Percentiles rank a stretch among this genome's conserved stretches.
phyloP scores from a whole-genome alignment of 2,113 vertebrate species.

The Syrrhaptes paradoxus region DNA sequence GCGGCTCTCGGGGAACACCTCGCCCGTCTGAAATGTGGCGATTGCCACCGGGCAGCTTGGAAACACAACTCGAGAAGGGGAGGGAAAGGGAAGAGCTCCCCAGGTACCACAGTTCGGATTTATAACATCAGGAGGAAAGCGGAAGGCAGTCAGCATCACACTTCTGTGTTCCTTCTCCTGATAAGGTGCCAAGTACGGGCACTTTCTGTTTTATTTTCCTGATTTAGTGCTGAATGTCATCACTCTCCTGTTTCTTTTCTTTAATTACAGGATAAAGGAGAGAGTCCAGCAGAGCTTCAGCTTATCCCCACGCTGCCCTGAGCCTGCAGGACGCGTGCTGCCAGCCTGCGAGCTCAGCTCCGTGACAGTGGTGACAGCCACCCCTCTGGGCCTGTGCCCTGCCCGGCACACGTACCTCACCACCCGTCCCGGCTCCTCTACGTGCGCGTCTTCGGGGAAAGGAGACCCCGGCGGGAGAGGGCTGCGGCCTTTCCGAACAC shows the following conservation, averaged over 20 bases:
- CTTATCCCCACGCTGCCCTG: neutral
- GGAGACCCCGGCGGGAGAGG: neutral
- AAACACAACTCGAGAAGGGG: neutral
- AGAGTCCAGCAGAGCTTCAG: accelerated
- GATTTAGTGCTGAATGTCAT: accelerated
- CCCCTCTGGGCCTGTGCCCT: neutral
- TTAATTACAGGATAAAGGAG: neutral
- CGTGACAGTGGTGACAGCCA: neutral
- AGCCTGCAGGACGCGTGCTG: neutral
- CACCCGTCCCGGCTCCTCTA: neutral
- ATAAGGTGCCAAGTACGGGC: accelerated
- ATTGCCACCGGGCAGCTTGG: neutral
- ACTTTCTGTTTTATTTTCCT: neutral
- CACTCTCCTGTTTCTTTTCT: neutral
- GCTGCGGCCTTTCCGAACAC: neutral
- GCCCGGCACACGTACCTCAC: neutral
- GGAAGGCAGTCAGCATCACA: accelerated
- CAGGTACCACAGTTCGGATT: accelerated
- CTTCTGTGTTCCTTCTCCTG: neutral
- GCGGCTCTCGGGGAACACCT: neutral
- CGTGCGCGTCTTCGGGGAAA: neutral
- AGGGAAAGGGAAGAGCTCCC: neutral
- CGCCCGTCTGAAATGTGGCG: accelerated
- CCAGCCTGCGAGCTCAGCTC: accelerated
- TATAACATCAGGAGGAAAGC: accelerated